Conservation (phyloP, 1,140 invertebrate genomes). For the Procambarus clarkii region DNA sequence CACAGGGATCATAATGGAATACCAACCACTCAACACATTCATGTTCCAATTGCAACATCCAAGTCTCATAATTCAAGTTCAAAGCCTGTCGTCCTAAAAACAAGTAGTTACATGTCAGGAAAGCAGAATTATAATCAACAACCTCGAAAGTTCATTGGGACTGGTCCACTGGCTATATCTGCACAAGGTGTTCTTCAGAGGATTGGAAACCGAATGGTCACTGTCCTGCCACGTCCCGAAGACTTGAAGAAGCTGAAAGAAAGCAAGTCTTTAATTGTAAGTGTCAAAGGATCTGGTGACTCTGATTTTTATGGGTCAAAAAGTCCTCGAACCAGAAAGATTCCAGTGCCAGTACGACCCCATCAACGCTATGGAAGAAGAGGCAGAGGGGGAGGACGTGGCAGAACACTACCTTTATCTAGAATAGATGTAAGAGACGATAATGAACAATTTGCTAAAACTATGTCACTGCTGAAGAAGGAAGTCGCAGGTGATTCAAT, state of each 20-base stretch:
- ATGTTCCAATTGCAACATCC: conserved; percentile 14
- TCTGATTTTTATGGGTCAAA: conserved; percentile 21
- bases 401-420: conserved; percentile 33
- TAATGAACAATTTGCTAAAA: conserved; percentile 6
- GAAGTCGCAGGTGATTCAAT: conserved; percentile 18
- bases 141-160: conserved; percentile 57
- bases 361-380: conserved; percentile 65
- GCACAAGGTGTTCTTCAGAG: conserved; percentile 70
- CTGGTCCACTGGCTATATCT: conserved; percentile 69
- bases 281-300: conserved; percentile 61
- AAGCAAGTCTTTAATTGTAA: conserved; percentile 65
- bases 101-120: conserved; percentile 8
- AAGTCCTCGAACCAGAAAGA: conserved; percentile 42
- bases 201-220: conserved; percentile 69
- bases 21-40: background rate
- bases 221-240: conserved; percentile 70
- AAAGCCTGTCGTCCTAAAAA: conserved; percentile 38
- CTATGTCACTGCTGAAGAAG: conserved; percentile 41
- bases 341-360: conserved; percentile 66
- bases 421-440: conserved; percentile 25
- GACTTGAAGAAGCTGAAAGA: conserved; percentile 68
- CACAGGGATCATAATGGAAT: background rate
- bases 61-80: background rate
- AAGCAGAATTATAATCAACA: conserved; percentile 33
- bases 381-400: conserved; percentile 43